These are phyloP conservation scores for Thalassoma bifasciatum DNA, from an alignment of 2,113 vertebrate genomes.

Conservation along the genomic window DNA sequence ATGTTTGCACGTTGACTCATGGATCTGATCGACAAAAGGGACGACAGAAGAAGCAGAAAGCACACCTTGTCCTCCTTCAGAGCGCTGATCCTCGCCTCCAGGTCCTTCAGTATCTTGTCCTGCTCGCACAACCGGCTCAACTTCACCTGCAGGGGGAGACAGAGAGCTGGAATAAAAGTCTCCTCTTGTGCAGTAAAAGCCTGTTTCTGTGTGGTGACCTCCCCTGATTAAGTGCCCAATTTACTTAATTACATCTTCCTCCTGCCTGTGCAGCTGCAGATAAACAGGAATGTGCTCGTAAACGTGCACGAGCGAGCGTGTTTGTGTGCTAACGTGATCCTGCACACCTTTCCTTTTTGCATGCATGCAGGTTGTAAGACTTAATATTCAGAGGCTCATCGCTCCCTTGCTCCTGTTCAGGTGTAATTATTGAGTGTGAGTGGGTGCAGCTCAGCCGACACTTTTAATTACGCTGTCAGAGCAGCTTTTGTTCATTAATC, in stretches of 20 bases:
- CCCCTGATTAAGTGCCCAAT: conserved; percentile 36
- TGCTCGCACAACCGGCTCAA: conserved; percentile 94
- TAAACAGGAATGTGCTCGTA: neutral
- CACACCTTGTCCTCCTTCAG: conserved; percentile 95
- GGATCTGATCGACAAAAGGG: neutral
- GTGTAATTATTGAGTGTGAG: conserved; percentile 48
- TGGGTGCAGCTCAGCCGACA: conserved; percentile 41
- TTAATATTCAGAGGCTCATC: neutral
- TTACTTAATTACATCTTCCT: conserved; percentile 33
- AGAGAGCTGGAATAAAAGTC: conserved; percentile 41
- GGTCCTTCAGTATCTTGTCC: conserved; percentile 93
- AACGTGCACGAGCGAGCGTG: neutral
- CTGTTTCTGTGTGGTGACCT: conserved; percentile 32
- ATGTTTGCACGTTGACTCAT: conserved; percentile 3
- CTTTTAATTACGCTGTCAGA: conserved; percentile 50
- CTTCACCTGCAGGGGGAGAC: conserved; percentile 87
- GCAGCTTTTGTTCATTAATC: conserved; percentile 56
- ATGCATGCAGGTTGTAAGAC: neutral
- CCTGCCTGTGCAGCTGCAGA: conserved; percentile 1
- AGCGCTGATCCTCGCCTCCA: conserved; percentile 91
- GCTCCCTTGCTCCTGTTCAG: neutral
- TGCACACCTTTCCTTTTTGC: no score
- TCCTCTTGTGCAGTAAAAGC: no score
- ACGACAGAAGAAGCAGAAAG: neutral
- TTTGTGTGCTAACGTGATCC: neutral